A percentile compares a stretch with the other conserved stretches of the same genome.
These are phyloP conservation scores for Oedothorax gibbosus DNA, from an alignment of 1,140 invertebrate genomes.

Conservation along the genomic window DNA sequence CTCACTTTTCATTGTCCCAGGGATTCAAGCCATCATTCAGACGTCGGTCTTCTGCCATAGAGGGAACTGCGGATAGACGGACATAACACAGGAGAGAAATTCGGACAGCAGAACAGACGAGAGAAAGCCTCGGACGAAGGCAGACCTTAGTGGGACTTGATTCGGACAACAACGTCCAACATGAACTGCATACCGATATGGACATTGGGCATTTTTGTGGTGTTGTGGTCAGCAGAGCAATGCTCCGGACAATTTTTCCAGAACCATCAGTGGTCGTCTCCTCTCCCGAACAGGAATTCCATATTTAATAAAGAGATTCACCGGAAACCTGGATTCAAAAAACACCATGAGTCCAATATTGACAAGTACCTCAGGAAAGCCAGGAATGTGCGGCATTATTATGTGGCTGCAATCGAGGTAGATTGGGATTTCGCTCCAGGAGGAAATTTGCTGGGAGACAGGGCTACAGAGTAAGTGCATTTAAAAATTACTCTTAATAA, in stretches of 20 bases:
- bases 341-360: conserved; percentile 36
- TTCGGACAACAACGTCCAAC: background rate
- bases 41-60: conserved; percentile 10
- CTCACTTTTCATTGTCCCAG: background rate
- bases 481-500: background rate
- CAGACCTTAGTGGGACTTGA: background rate
- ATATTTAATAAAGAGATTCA: background rate
- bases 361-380: conserved; percentile 53
- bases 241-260: conserved; percentile 55
- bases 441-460: conserved; percentile 47
- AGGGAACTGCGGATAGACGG: background rate
- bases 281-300: background rate
- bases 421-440: conserved; percentile 67
- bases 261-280: conserved; percentile 11
- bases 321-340: conserved; percentile 31
- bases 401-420: conserved; percentile 66
- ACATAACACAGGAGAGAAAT: background rate
- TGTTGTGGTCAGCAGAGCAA: conserved; percentile 40
- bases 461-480: conserved; percentile 42
- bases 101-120: background rate
- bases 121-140: background rate
- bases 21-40: background rate
- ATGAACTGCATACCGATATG: conserved; percentile 41
- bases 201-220: background rate
- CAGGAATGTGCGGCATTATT: conserved; percentile 63